phyloP scores from a whole-genome alignment of 2,797 vertebrate species.

The Sphenodon punctatus region DNA sequence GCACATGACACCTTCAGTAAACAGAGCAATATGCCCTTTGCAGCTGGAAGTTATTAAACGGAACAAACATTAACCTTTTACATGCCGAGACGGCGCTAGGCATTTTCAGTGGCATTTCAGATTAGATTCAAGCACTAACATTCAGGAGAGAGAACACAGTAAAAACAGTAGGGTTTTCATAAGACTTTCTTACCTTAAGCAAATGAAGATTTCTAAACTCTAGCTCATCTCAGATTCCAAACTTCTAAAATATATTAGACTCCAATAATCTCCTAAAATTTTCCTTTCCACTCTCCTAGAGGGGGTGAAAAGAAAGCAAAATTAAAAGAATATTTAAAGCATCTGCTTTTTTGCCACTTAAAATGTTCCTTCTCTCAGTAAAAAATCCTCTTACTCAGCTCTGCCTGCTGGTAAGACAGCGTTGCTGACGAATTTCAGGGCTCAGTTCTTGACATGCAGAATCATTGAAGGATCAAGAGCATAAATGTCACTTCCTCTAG shows the following conservation, averaged over 20 bases:
- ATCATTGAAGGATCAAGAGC: constrained; percentile 36
- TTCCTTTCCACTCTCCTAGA: constrained; percentile 38
- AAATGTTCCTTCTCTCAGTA: background rate
- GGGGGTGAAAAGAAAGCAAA: background rate
- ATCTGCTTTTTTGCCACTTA: background rate
- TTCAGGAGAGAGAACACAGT: background rate
- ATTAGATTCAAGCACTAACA: background rate
- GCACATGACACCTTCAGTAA: background rate
- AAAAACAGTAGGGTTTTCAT: background rate
- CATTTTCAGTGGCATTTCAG: background rate
- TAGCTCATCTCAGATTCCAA: constrained; percentile 45
- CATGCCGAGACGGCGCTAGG: background rate
- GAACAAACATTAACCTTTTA: background rate
- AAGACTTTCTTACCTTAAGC: constrained; percentile 64
- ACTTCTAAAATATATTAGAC: background rate
- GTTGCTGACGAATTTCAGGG: constrained; percentile 22
- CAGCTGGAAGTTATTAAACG: background rate
- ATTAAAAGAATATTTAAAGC: constrained; percentile 21
- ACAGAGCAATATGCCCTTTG: background rate
- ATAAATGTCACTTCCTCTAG: constrained; percentile 35
- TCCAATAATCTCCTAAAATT: background rate
- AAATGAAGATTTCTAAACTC: constrained; percentile 59
- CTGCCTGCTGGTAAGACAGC: constrained; percentile 26
- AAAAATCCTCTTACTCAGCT: constrained; percentile 24
- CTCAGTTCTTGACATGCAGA: constrained; percentile 40